Percentiles rank a stretch among this genome's conserved stretches.
Conservation (phyloP, 2,888 invertebrate species). For the Ceriagrion tenellum region DNA sequence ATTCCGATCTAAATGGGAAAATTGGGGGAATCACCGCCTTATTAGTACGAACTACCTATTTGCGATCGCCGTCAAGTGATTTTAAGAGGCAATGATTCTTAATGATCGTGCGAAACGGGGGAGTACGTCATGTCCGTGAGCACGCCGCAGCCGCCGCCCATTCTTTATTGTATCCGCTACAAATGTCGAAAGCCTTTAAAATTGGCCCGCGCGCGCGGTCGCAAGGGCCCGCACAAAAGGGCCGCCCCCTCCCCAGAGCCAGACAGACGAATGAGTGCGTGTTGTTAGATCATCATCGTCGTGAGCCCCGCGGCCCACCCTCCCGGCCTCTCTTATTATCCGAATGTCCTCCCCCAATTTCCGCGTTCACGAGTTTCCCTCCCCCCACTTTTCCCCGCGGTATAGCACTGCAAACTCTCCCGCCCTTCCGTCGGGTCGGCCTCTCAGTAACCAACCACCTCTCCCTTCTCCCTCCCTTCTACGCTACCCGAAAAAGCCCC, state of each 20-base stretch:
- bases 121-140: background rate
- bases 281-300: slow-evolving; percentile 1
- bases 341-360: background rate
- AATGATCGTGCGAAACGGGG: background rate
- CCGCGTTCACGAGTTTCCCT: background rate
- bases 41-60: background rate
- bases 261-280: background rate
- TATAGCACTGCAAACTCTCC: background rate
- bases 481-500: background rate
- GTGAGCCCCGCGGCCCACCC: background rate
- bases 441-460: background rate
- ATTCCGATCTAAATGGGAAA: too few species aligned
- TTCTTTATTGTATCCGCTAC: slow-evolving; percentile 3
- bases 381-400: background rate
- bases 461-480: background rate
- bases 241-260: background rate
- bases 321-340: background rate
- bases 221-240: background rate
- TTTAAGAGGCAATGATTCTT: background rate
- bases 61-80: background rate
- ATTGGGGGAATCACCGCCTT: too few species aligned
- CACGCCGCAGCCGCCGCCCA: background rate
- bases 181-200: background rate
- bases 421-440: background rate
- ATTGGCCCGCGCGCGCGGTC: background rate